A percentile compares a stretch with the other conserved stretches of the same genome.
Evolutionary conservation across 2,888 invertebrate genomes (phyloP).

Genomic region (Chaetogeoica ovagalla): DNA sequence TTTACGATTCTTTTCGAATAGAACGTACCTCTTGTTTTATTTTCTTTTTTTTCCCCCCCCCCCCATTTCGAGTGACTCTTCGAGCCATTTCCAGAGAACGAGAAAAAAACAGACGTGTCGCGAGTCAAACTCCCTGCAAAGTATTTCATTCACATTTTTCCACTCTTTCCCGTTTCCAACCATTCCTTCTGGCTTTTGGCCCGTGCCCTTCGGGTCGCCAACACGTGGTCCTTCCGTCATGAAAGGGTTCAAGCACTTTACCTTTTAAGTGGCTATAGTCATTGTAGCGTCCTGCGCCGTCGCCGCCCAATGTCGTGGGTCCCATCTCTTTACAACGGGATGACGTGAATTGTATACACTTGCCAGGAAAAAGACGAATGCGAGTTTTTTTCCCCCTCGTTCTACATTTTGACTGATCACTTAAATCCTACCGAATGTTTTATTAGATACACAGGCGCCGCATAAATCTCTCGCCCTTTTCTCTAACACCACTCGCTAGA

Average conservation of each 20-base stretch:
- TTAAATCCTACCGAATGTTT: slow-evolving; percentile 31
- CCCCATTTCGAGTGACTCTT: slow-evolving; percentile 12
- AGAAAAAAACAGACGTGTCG: not conserved
- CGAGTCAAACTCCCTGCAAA: slow-evolving; percentile 2
- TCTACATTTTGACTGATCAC: slow-evolving; percentile 40
- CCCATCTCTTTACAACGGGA: not conserved
- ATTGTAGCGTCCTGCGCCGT: not conserved
- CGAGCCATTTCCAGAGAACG: not conserved
- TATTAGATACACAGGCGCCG: slow-evolving; percentile 27
- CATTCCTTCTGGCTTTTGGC: not conserved
- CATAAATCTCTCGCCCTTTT: slow-evolving; percentile 25
- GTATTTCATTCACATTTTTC: not conserved
- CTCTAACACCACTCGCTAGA: not conserved
- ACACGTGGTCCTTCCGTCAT: slow-evolving; percentile 36
- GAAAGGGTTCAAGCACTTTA: slow-evolving; percentile 30
- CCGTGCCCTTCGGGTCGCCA: slow-evolving; percentile 19
- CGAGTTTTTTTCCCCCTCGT: not conserved
- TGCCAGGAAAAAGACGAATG: not conserved
- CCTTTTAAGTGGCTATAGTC: slow-evolving; percentile 24
- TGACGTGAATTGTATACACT: not conserved
- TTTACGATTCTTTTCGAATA: slow-evolving; percentile 28
- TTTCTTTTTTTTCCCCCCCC: not conserved
- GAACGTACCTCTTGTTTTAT: not conserved
- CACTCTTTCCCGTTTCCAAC: not conserved
- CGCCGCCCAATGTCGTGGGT: not conserved